These are phyloP conservation scores for Penaeus chinensis DNA, from an alignment of 1,140 invertebrate species.

Conservation along the genomic window DNA sequence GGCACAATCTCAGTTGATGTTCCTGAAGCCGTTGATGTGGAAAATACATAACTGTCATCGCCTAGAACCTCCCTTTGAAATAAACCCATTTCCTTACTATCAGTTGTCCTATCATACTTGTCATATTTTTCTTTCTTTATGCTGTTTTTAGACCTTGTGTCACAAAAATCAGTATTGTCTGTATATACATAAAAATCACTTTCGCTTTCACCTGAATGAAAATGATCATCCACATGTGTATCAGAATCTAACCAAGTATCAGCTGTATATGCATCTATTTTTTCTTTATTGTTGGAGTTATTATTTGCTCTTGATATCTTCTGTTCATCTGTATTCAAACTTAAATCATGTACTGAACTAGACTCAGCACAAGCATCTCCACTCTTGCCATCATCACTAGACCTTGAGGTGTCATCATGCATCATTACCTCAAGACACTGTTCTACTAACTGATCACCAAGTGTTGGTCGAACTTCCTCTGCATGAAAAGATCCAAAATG, in stretches of 20 bases:
- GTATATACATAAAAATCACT: no score
- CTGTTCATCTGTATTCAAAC: background rate
- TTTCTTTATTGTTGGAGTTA: background rate
- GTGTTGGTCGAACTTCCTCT: background rate
- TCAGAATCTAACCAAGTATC: background rate
- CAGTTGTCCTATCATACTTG: no score
- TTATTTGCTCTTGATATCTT: background rate
- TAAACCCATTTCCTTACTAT: no score
- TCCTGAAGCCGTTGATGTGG: no score
- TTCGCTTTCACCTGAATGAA: background rate
- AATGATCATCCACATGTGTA: background rate
- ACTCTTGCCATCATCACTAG: background rate
- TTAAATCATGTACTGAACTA: no score
- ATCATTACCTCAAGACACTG: constrained; percentile 33
- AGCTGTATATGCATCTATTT: background rate
- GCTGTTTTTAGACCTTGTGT: no score
- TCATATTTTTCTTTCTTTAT: background rate
- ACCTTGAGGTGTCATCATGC: constrained; percentile 3
- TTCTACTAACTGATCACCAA: constrained; percentile 27
- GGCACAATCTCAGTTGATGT: no score
- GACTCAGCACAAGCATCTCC: background rate
- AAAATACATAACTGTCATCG: no score
- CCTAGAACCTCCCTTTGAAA: no score
- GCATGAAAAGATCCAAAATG: background rate
- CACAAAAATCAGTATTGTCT: no score